Evolutionary conservation across 2,113 vertebrate genomes (phyloP).

Genomic region (Rhinopithecus roxellana): DNA sequence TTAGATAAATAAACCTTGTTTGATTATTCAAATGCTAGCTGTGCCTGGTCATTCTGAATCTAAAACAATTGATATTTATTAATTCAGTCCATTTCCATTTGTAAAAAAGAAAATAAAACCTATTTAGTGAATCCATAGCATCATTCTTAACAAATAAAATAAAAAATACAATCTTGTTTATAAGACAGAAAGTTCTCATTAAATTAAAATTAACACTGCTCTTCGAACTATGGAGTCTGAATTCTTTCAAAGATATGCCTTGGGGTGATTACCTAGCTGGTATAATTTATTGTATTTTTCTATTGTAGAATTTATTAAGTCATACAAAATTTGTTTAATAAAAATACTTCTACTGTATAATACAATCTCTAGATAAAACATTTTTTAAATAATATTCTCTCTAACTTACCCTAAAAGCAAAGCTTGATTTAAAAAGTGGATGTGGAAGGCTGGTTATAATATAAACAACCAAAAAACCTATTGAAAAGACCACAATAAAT

Average conservation of each 20-base stretch:
- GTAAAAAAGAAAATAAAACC: conserved; percentile 40
- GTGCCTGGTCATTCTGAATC: background rate
- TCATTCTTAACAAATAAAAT: conserved; percentile 54
- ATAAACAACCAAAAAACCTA: background rate
- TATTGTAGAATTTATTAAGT: conserved; percentile 55
- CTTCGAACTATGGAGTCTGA: conserved; percentile 50
- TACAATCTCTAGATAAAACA: conserved; percentile 29
- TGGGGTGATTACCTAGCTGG: conserved; percentile 27
- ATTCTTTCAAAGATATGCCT: conserved; percentile 49
- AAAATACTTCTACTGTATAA: conserved; percentile 17
- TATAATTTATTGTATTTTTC: conserved; percentile 60
- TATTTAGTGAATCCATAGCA: conserved; percentile 46
- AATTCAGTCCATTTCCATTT: conserved; percentile 50
- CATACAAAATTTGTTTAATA: conserved; percentile 36
- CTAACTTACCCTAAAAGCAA: conserved; percentile 50
- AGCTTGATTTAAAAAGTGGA: conserved; percentile 37
- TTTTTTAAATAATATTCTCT: conserved; percentile 34
- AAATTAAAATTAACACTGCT: conserved; percentile 61
- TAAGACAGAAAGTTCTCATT: conserved; percentile 53
- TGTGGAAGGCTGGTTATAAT: background rate
- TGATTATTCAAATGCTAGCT: conserved; percentile 9
- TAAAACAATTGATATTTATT: conserved; percentile 50
- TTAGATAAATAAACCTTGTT: conserved; percentile 35
- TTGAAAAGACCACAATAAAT: background rate
- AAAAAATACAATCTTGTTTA: conserved; percentile 43